Conservation (phyloP, 1,140 invertebrate species). For the Calliphora vicina region DNA sequence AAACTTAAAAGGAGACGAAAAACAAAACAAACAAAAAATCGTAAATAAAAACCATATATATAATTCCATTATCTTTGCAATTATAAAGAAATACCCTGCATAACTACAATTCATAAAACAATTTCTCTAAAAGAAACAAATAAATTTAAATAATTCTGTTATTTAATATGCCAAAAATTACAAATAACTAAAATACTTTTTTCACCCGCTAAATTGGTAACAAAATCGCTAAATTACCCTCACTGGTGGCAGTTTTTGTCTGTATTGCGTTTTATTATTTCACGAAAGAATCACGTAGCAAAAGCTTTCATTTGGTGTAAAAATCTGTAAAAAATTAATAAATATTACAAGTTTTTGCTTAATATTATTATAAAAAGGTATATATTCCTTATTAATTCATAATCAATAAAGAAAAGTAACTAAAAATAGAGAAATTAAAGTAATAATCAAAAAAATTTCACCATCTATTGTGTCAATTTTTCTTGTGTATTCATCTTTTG, state of each 20-base stretch:
- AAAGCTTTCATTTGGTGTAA: not conserved
- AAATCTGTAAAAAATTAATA: not conserved
- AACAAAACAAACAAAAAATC: too few relatives aligned
- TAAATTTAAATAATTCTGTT: too few relatives aligned
- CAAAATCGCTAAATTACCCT: too few relatives aligned
- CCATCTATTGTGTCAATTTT: not conserved
- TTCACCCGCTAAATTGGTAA: too few relatives aligned
- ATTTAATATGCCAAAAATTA: too few relatives aligned
- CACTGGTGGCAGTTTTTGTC: not conserved
- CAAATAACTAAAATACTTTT: too few relatives aligned
- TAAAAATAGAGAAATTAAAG: not conserved
- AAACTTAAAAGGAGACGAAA: too few relatives aligned
- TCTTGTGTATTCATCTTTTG: slow-evolving; percentile 9
- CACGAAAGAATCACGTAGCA: not conserved
- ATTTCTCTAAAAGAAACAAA: too few relatives aligned
- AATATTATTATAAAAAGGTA: not conserved
- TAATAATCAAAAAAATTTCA: not conserved
- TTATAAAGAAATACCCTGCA: too few relatives aligned
- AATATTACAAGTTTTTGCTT: not conserved
- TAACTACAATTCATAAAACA: too few relatives aligned
- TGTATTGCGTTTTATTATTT: slow-evolving; percentile 38
- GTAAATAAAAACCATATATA: too few relatives aligned
- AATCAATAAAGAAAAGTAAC: not conserved
- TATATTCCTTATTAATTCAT: not conserved
- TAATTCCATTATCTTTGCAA: too few relatives aligned